phyloP scores from a whole-genome alignment of 1,140 invertebrate genomes.

The Macrobrachium rosenbergii region DNA sequence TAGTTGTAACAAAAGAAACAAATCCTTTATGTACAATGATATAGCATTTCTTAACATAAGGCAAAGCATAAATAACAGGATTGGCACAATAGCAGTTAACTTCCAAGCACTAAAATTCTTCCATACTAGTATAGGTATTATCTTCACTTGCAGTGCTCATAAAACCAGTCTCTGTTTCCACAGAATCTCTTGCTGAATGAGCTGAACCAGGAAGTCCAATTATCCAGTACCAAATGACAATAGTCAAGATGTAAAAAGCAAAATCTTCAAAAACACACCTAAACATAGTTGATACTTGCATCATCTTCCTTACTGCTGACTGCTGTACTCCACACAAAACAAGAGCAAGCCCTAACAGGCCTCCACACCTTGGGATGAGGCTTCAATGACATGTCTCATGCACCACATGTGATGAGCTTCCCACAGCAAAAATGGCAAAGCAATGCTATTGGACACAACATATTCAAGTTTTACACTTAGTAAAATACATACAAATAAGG shows the following conservation, averaged over 20 bases:
- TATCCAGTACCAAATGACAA: slow-evolving; percentile 34
- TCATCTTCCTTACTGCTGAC: slow-evolving; percentile 14
- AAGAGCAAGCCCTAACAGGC: slow-evolving; percentile 37
- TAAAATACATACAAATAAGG: slow-evolving; percentile 38
- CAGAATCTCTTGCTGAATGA: neutral
- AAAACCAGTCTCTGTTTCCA: too few relatives aligned
- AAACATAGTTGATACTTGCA: slow-evolving; percentile 5
- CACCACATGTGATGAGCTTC: slow-evolving; percentile 38
- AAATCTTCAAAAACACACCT: slow-evolving; percentile 53
- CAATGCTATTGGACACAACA: slow-evolving; percentile 42
- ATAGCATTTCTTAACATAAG: neutral
- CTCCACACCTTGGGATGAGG: slow-evolving; percentile 3
- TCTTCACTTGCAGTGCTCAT: too few relatives aligned
- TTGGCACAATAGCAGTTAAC: too few relatives aligned
- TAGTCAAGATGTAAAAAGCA: slow-evolving; percentile 41
- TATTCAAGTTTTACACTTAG: slow-evolving; percentile 25
- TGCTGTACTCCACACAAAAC: slow-evolving; percentile 41
- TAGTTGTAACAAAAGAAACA: neutral
- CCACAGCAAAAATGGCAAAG: slow-evolving; percentile 43
- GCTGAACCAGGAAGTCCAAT: slow-evolving; percentile 35
- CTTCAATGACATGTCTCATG: slow-evolving; percentile 22
- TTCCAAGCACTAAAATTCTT: too few relatives aligned
- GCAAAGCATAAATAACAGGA: neutral
- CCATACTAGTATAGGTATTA: too few relatives aligned
- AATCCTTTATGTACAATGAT: neutral